Evolutionary conservation across 2,888 invertebrate species (phyloP).

Genomic region (Acanthoscelides obtectus): DNA sequence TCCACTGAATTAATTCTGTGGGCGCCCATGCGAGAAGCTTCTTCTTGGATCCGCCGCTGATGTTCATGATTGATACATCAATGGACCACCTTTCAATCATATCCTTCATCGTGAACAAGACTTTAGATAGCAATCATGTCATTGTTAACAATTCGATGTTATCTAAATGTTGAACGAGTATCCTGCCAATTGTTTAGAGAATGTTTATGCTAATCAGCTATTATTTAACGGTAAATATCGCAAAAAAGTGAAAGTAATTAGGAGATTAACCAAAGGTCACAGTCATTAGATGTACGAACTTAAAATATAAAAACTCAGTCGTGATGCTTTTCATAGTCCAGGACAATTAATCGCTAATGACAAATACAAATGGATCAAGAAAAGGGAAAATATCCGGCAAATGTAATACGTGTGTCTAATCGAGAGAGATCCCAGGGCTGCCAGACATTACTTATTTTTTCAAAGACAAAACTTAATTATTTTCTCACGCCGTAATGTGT

Average conservation of each 20-base stretch:
- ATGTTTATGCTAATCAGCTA: neutral
- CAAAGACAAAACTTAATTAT: too few species aligned
- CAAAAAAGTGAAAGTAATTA: neutral
- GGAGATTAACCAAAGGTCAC: neutral
- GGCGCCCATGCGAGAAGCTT: too few species aligned
- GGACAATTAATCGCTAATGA: too few species aligned
- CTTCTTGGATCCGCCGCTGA: too few species aligned
- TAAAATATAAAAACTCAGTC: neutral
- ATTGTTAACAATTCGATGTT: neutral
- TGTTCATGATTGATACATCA: neutral
- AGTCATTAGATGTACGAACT: neutral
- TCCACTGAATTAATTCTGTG: too few species aligned
- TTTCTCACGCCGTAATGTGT: too few species aligned
- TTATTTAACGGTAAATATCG: neutral
- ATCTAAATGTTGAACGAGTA: neutral
- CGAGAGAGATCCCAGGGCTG: too few species aligned
- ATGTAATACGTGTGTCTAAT: too few species aligned
- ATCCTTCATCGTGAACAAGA: neutral
- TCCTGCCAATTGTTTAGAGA: neutral
- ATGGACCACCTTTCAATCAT: neutral
- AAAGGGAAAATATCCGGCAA: too few species aligned
- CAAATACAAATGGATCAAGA: too few species aligned
- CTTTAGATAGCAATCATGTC: neutral
- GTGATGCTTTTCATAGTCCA: neutral
- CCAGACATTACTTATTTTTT: too few species aligned